phyloP scores from a whole-genome alignment of 2,113 vertebrate genomes.

The Eupsittula cactorum region DNA sequence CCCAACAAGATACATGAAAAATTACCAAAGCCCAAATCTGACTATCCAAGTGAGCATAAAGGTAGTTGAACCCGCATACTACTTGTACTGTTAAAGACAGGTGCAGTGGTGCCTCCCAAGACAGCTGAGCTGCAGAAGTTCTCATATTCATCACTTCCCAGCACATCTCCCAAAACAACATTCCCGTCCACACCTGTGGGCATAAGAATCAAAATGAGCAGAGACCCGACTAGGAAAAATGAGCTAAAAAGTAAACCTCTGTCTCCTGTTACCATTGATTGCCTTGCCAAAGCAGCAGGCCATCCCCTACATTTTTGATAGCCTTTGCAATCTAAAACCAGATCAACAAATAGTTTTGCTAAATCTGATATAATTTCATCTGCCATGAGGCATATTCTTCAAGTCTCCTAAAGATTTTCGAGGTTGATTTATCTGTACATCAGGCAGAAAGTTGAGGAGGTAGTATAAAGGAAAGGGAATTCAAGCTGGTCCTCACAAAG shows the following conservation, averaged over 20 bases:
- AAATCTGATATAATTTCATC: not conserved
- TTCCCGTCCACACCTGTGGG: not conserved
- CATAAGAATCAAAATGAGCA: not conserved
- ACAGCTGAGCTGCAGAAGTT: not conserved
- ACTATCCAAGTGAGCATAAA: not conserved
- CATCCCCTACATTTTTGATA: not conserved
- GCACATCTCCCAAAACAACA: not conserved
- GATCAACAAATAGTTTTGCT: not conserved
- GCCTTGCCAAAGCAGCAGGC: not conserved
- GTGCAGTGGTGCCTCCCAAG: not conserved
- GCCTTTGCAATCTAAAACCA: constrained; percentile 10
- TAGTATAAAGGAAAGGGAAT: not conserved
- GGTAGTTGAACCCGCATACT: not conserved
- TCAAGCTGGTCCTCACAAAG: not conserved
- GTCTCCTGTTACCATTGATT: not conserved
- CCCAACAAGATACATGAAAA: not conserved
- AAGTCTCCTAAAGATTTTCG: not conserved
- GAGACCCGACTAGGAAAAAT: not conserved
- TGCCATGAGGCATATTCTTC: not conserved
- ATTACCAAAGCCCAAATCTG: constrained; percentile 1
- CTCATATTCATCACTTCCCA: not conserved
- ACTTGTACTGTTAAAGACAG: not conserved
- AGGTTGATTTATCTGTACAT: not conserved
- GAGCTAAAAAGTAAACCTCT: not conserved
- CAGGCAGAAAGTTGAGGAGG: not conserved